Base-by-base conservation (phyloP, 1,140 invertebrate species). In the Parapsyche elsis region DNA sequence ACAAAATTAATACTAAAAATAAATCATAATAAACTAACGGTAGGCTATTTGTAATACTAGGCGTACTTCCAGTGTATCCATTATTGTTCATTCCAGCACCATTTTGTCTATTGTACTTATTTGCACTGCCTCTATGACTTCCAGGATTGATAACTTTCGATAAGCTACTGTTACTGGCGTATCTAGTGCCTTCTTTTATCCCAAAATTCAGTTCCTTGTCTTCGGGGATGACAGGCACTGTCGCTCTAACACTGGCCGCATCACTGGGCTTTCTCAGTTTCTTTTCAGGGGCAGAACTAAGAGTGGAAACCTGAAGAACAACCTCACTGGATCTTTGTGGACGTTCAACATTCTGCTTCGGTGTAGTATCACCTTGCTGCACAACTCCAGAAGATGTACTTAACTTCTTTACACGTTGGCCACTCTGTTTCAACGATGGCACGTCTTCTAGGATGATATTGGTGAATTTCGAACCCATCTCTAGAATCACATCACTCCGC, bases 181-280 rank as follows among this genome's bases (percentile, higher is more conserved):
- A 78, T 26, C 61, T 67, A 44, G 9, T 46, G 9, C 9, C 16
- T 14, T 23, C 53, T 1, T 12, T 67, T 14, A 12, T 12, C 1
- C 12, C 14, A 26, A 26, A 67, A 26, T 23, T 23, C 0, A 44
- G 12, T 45, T 75, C 80, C 9, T 78, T 53, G 24, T 71, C 61
- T 71, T 81, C 80, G 9, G 75, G 49, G 46, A 81, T 81, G 26
- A 76, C 71, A 14, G 71, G 73, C 0, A 75, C 71, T 10, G 61
- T 53, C 5, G 24, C 14, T 24, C 61, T 81, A 26, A 21, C 57
- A 71, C 59, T 45, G 16, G 45, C n/a, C n/a, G n/a, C 38, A 12
- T 75, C 79, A 23, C 46, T 67, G 14, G 19, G 9, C 24, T 67
- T 67, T 14, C 64, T 67, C 0, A 23, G 9, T 24, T n/a, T 24